These are phyloP conservation scores for Cataglyphis albicans DNA, from an alignment of 2,888 invertebrate species.

Conservation along the genomic window DNA sequence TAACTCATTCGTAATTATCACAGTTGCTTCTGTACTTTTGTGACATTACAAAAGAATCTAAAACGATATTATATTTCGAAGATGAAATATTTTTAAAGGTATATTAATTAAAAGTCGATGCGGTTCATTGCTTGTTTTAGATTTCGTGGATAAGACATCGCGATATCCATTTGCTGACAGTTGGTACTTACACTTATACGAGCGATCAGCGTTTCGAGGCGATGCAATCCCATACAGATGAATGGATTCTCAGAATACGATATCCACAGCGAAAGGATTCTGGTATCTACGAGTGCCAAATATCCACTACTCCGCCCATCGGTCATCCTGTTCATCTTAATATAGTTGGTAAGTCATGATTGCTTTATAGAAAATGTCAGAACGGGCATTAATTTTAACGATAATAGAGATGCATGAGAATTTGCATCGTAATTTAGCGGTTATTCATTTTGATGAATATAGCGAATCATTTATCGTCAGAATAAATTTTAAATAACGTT, in stretches of 20 bases:
- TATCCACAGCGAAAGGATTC: conserved; percentile 92
- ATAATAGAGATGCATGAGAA: conserved; percentile 22
- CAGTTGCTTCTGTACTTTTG: background rate
- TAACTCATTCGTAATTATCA: background rate
- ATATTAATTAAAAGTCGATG: background rate
- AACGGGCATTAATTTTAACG: background rate
- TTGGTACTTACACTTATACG: conserved; percentile 92
- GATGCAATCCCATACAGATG: conserved; percentile 94
- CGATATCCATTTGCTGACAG: conserved; percentile 91
- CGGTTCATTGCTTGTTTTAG: conserved; percentile 83
- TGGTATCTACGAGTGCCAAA: conserved; percentile 95
- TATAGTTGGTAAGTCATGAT: conserved; percentile 91
- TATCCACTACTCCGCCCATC: conserved; percentile 95
- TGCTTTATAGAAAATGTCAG: background rate
- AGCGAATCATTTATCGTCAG: background rate
- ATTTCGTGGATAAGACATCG: conserved; percentile 92
- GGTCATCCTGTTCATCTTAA: conserved; percentile 93
- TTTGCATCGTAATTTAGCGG: conserved; percentile 11
- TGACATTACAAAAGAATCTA: background rate
- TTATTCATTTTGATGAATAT: background rate
- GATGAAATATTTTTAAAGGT: background rate
- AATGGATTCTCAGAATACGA: conserved; percentile 93
- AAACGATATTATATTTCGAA: conserved; percentile 14
- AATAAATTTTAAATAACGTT: conserved; percentile 27
- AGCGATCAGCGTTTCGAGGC: conserved; percentile 94